Conservation (phyloP, 2,888 invertebrate genomes). For the Rhamphomyia laevipes region DNA sequence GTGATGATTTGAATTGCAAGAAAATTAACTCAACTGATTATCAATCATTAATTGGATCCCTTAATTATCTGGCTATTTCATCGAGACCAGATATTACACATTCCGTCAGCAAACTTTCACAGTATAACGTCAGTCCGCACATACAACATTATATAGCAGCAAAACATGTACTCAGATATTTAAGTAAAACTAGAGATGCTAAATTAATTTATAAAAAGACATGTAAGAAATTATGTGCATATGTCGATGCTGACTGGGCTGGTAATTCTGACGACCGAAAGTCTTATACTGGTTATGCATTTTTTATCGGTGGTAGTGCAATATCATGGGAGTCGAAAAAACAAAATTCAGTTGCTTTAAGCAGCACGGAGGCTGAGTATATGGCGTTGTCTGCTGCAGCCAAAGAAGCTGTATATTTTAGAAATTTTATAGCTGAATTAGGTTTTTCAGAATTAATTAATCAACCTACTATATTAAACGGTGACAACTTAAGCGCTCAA, state of each 20-base stretch:
- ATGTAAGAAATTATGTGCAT: conserved; percentile 8
- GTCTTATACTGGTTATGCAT: conserved; percentile 12
- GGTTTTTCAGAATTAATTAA: neutral
- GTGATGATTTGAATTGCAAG: conserved; percentile 1
- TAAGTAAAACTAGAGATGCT: conserved; percentile 6
- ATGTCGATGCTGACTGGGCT: conserved; percentile 16
- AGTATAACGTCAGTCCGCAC: conserved; percentile 8
- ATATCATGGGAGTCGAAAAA: conserved; percentile 11
- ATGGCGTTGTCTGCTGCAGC: conserved; percentile 13
- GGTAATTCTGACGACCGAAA: conserved; percentile 11
- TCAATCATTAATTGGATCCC: conserved; percentile 11
- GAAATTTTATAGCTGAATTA: conserved; percentile 5
- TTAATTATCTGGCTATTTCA: conserved; percentile 11
- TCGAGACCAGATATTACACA: conserved; percentile 13
- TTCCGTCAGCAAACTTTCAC: conserved; percentile 7
- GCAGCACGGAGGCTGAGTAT: conserved; percentile 13
- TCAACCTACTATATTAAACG: conserved; percentile 1
- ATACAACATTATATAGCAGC: conserved; percentile 9
- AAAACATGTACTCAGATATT: conserved; percentile 12
- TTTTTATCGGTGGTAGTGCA: conserved; percentile 8
- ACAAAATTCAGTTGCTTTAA: conserved; percentile 11
- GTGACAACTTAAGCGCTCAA: conserved; percentile 11
- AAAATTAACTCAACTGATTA: neutral
- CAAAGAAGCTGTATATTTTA: conserved; percentile 10
- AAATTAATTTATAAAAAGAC: conserved; percentile 8